Percentiles rank a stretch among this genome's conserved stretches.
These are phyloP conservation scores for Mola mola DNA, from an alignment of 2,113 vertebrate species.

Conservation along the genomic window DNA sequence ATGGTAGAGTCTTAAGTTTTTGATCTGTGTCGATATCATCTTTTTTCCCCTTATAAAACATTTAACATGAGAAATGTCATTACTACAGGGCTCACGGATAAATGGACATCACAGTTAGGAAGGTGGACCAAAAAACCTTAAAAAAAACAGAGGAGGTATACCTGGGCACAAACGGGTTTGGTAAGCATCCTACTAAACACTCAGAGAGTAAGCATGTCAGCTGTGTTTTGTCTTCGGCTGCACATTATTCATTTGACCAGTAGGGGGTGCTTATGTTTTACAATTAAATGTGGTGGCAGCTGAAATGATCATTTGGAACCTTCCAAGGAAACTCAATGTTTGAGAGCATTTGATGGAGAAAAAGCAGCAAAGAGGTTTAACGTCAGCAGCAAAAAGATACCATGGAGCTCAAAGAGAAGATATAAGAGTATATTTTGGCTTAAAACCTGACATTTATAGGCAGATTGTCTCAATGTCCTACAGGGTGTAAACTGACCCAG, in stretches of 20 bases:
- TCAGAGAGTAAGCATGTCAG: too few relatives aligned
- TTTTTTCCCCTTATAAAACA: too few relatives aligned
- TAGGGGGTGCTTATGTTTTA: constrained; percentile 66
- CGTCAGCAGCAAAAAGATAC: neutral
- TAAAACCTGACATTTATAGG: neutral
- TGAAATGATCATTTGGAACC: neutral
- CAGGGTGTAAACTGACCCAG: too few relatives aligned
- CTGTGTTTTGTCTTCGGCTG: too few relatives aligned
- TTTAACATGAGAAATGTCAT: neutral
- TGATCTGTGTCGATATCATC: too few relatives aligned
- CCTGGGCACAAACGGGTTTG: too few relatives aligned
- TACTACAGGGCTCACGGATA: neutral
- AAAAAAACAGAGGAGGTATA: too few relatives aligned
- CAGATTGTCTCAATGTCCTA: too few relatives aligned
- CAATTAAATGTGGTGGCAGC: neutral
- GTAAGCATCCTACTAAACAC: too few relatives aligned
- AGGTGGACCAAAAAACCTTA: too few relatives aligned
- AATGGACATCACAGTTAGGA: too few relatives aligned
- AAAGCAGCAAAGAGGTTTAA: neutral
- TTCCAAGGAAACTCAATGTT: neutral
- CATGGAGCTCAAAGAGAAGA: neutral
- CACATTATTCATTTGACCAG: constrained; percentile 40
- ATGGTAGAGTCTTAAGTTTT: too few relatives aligned
- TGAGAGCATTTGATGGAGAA: neutral
- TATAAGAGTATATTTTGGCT: neutral